phyloP scores from a whole-genome alignment of 2,797 vertebrate genomes.

The Scomberomorus guttatus region DNA sequence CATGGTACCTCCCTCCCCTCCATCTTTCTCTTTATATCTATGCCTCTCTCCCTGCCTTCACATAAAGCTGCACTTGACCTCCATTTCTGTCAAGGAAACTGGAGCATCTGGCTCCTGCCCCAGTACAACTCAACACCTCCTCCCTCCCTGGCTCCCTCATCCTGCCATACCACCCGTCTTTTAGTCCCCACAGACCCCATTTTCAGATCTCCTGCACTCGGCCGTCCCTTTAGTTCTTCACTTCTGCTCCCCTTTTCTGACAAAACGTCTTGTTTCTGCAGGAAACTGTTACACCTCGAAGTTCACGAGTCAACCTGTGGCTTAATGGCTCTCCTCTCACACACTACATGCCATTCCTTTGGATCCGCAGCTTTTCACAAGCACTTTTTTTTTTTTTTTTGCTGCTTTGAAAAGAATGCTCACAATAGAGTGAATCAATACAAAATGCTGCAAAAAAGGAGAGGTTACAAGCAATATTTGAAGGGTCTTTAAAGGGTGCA shows the following conservation, averaged over 20 bases:
- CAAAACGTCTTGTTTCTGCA: constrained; percentile 64
- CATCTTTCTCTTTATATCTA: constrained; percentile 64
- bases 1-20: constrained; percentile 68
- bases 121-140: constrained; percentile 72
- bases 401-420: constrained; percentile 35
- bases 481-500: constrained; percentile 23
- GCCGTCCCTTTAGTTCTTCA: constrained; percentile 23
- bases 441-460: constrained; percentile 9
- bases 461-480: constrained; percentile 19
- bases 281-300: constrained; percentile 55
- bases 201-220: constrained; percentile 53
- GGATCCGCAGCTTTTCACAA: constrained; percentile 31
- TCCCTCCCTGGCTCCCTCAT: constrained; percentile 40
- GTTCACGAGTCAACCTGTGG: constrained; percentile 67
- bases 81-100: constrained; percentile 88
- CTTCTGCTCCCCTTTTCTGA: constrained; percentile 38
- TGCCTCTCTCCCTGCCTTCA: constrained; percentile 65
- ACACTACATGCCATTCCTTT: constrained; percentile 35
- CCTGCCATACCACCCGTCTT: constrained; percentile 61
- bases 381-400: constrained; percentile 31
- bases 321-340: constrained; percentile 37
- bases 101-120: constrained; percentile 84
- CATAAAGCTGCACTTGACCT: constrained; percentile 88
- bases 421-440: constrained; percentile 41
- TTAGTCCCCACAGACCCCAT: constrained; percentile 69